Conservation (phyloP, 2,113 vertebrate genomes). For the Albula goreensis region DNA sequence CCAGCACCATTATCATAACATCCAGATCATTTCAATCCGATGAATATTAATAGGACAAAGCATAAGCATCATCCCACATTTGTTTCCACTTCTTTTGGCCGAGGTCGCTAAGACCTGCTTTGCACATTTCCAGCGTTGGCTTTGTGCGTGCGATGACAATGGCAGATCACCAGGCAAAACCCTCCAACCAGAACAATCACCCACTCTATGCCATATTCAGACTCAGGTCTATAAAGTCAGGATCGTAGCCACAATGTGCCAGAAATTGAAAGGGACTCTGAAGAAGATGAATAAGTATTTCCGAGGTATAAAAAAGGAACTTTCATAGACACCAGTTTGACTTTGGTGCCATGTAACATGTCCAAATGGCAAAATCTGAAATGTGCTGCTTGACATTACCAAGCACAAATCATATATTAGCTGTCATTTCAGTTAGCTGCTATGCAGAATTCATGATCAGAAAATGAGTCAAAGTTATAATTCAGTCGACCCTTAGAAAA, state of each 20-base stretch:
- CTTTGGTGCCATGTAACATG: too few relatives aligned
- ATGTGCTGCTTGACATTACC: background rate
- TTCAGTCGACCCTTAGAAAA: background rate
- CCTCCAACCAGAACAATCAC: background rate
- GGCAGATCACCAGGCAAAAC: background rate
- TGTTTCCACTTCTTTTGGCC: background rate
- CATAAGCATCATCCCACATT: background rate
- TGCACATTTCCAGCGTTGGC: background rate
- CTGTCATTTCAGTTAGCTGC: too few relatives aligned
- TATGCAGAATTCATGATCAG: background rate
- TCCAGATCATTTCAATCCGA: constrained; percentile 18
- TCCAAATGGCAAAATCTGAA: background rate
- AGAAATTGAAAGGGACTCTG: background rate
- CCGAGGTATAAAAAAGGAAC: background rate
- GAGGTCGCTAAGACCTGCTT: background rate
- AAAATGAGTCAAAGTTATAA: background rate
- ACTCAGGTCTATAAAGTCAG: background rate
- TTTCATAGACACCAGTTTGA: background rate
- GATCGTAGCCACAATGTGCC: background rate
- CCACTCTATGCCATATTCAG: background rate
- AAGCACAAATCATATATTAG: too few relatives aligned
- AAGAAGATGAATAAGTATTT: background rate
- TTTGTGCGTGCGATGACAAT: background rate
- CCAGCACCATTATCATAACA: constrained; percentile 2
- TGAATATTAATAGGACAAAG: constrained; percentile 25